Evolutionary conservation across 2,113 vertebrate species (phyloP).

Genomic region (Phylloscopus trochiloides): DNA sequence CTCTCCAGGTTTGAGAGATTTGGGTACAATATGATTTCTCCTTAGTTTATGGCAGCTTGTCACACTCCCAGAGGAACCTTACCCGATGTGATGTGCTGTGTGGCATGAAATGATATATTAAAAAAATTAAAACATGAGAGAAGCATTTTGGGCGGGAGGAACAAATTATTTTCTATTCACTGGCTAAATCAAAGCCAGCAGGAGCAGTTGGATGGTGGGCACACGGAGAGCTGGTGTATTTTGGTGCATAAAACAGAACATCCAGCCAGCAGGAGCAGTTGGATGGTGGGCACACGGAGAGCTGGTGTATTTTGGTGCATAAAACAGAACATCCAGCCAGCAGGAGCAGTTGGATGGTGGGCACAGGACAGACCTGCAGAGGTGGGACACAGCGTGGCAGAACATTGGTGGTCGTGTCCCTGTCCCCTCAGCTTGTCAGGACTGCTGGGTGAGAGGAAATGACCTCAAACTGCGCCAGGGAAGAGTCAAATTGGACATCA

Average conservation of each 20-base stretch:
- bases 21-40: background rate
- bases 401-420: rapidly evolving
- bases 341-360: background rate
- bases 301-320: background rate
- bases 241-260: background rate
- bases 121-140: background rate
- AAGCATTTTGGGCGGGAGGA: background rate
- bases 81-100: background rate
- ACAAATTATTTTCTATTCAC: background rate
- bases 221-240: background rate
- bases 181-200: background rate
- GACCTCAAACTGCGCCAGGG: background rate
- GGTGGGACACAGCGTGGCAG: background rate
- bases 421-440: background rate
- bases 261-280: background rate
- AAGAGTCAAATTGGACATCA: too few relatives aligned
- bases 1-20: background rate
- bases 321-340: background rate
- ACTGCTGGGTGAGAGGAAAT: background rate
- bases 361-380: background rate
- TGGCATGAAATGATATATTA: background rate
- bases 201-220: conserved; percentile 8
- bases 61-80: rapidly evolving
- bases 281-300: background rate
- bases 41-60: background rate